Evolutionary conservation across 2,113 vertebrate species (phyloP).

Genomic region (Carassius gibelio): DNA sequence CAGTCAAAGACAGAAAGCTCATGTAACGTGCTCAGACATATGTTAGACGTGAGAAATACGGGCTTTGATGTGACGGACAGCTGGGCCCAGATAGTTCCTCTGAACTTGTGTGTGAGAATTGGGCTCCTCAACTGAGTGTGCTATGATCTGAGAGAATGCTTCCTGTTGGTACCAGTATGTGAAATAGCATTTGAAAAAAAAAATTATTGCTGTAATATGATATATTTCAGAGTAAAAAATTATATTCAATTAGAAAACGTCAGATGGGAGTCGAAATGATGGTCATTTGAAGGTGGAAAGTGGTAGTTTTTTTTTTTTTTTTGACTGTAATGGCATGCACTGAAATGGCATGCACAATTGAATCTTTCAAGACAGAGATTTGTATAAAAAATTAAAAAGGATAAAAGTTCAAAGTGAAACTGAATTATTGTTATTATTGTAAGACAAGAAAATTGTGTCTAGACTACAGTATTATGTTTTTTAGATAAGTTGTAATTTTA

Average conservation of each 20-base stretch:
- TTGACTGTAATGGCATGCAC: too few relatives aligned
- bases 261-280: too few relatives aligned
- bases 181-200: neutral
- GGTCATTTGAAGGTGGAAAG: too few relatives aligned
- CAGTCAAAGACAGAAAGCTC: constrained; percentile 4
- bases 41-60: neutral
- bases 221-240: neutral
- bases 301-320: too few relatives aligned
- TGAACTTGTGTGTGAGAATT: constrained; percentile 21
- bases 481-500: neutral
- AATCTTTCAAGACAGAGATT: too few relatives aligned
- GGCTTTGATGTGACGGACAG: constrained; percentile 11
- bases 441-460: neutral
- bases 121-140: neutral
- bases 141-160: neutral
- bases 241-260: neutral
- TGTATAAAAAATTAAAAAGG: neutral
- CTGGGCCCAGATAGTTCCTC: neutral
- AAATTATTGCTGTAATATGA: neutral
- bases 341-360: too few relatives aligned
- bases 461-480: neutral
- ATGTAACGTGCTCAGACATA: neutral
- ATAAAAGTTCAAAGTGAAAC: neutral
- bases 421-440: neutral
- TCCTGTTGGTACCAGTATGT: neutral